Percentiles rank a stretch among this genome's conserved stretches.
Conservation (phyloP, 2,797 vertebrate species). For the Acomys russatus region DNA sequence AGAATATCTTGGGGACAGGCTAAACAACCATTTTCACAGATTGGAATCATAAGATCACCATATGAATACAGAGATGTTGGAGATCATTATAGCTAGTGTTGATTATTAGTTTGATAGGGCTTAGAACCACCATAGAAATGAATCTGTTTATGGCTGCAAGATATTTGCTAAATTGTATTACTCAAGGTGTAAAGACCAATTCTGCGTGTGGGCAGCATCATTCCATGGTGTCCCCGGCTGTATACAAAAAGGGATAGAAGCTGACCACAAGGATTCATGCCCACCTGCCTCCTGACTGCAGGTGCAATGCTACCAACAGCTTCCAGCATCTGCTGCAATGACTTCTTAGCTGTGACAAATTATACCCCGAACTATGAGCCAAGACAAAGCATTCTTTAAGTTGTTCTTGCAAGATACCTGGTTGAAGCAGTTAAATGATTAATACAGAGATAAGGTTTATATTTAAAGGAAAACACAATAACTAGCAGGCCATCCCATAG, state of each 20-base stretch:
- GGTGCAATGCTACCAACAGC: background rate
- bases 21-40: background rate
- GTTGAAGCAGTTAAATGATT: background rate
- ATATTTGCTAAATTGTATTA: background rate
- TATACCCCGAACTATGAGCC: background rate
- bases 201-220: background rate
- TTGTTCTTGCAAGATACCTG: background rate
- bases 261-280: background rate
- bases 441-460: background rate
- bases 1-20: background rate
- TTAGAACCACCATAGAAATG: background rate
- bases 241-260: background rate
- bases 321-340: background rate
- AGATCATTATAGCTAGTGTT: background rate
- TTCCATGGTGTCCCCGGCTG: background rate
- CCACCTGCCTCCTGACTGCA: background rate
- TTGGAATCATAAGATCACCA: background rate
- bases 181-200: background rate
- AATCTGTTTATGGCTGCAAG: background rate
- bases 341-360: background rate
- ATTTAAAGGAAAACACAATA: background rate
- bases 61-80: background rate
- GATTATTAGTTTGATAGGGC: background rate
- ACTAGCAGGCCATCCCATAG: background rate
- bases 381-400: background rate